These are phyloP conservation scores for Anas flavirostris DNA, from an alignment of 2,797 vertebrate genomes.

Conservation along the genomic window DNA sequence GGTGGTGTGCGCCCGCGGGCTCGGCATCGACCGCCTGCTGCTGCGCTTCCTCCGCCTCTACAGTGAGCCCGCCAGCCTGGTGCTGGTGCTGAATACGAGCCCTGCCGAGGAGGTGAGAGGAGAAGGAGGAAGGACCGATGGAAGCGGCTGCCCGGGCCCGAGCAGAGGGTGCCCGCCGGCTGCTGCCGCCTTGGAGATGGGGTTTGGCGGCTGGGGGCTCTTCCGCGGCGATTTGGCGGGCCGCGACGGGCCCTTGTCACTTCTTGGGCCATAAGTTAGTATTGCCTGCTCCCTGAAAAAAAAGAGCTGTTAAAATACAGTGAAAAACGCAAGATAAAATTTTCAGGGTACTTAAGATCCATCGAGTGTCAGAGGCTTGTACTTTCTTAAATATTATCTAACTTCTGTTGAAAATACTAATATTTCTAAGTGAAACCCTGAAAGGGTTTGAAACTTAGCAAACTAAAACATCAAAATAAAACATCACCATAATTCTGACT, in stretches of 20 bases:
- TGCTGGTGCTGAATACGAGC: conserved; percentile 87
- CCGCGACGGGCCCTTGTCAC: too few relatives aligned
- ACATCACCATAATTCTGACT: not conserved
- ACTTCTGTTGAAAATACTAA: not conserved
- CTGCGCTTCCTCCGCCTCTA: conserved; percentile 92
- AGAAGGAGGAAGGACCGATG: too few relatives aligned
- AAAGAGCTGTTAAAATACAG: not conserved
- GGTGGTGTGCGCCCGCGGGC: conserved; percentile 88
- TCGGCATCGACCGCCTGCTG: conserved; percentile 92
- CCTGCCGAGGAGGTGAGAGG: conserved; percentile 90
- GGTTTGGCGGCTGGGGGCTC: too few relatives aligned
- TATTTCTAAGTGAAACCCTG: not conserved
- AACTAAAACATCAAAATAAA: not conserved
- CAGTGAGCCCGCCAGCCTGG: conserved; percentile 89
- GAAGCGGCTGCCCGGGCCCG: too few relatives aligned
- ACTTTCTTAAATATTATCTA: not conserved
- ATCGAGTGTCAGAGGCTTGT: not conserved
- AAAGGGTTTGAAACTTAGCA: not conserved
- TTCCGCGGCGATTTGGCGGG: too few relatives aligned
- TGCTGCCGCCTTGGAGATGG: too few relatives aligned
- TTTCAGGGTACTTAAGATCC: not conserved
- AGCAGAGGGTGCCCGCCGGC: too few relatives aligned
- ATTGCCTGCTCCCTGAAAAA: not conserved
- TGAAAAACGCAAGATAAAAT: not conserved
- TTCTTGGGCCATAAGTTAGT: not conserved